Evolutionary conservation across 2,888 invertebrate species (phyloP), one percentile per base, ranked within the genome.

Genomic region (Pseudanteris insignis): DNA sequence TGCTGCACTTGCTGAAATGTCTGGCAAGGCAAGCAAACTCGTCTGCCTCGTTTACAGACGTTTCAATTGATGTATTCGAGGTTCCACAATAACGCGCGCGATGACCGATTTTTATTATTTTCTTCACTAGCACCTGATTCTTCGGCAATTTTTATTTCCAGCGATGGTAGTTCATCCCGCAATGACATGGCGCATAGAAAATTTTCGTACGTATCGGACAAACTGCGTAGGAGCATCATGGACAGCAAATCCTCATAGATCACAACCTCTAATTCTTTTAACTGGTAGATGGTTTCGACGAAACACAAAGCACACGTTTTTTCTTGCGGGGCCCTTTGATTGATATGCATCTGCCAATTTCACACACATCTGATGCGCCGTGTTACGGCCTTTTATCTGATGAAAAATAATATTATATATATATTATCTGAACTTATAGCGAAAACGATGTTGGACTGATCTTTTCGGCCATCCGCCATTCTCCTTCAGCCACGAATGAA

Each of bases 101-200:
- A n/a, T n/a, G n/a, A n/a, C n/a, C n/a, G n/a, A n/a, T n/a, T n/a
- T n/a, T n/a, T n/a, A n/a, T n/a, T n/a, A n/a, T n/a, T n/a, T n/a
- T n/a, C n/a, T n/a, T n/a, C n/a, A n/a, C n/a, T n/a, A n/a, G n/a
- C n/a, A n/a, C n/a, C n/a, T n/a, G n/a, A n/a, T n/a, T n/a, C n/a
- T n/a, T n/a, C n/a, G n/a, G n/a, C n/a, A n/a, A n/a, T n/a, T n/a
- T n/a, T n/a, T n/a, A n/a, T n/a, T n/a, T n/a, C n/a, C n/a, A n/a
- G n/a, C n/a, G n/a, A n/a, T n/a, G 36, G 36, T 2, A 36, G 10
- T 6, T 36, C 24, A 8, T 36, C 36, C 8, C 36, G 21, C 11
- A 24, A 21, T 8, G 36, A 5, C 2, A 33, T 33, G 18, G 33
- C 33, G 18, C 33, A 33, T 3, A 15, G 36, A 11, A 36, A 36